Conservation (phyloP, 2,888 invertebrate species). For the Eupsilia transversa region DNA sequence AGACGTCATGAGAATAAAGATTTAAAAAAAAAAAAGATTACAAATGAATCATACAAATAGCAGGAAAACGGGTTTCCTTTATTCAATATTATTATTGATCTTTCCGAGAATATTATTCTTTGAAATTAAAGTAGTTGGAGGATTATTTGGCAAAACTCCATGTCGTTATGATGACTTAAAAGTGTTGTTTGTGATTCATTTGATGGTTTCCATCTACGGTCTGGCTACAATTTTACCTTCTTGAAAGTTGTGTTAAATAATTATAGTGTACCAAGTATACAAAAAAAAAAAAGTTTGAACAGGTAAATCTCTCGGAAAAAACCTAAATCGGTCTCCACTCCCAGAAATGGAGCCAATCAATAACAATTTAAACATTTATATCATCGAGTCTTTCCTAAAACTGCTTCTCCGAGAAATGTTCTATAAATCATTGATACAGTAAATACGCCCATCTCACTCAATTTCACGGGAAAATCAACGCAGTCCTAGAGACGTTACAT, state of each 20-base stretch:
- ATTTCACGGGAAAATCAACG: constrained; percentile 41
- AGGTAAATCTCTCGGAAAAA: constrained; percentile 19
- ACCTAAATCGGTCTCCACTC: constrained; percentile 6
- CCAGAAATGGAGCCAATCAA: constrained; percentile 27
- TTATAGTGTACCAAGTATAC: no score
- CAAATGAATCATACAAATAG: constrained; percentile 23
- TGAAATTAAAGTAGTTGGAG: constrained; percentile 28
- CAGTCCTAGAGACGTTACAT: constrained; percentile 6
- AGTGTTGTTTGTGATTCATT: constrained; percentile 1
- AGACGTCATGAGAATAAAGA: background rate
- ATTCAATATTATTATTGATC: constrained; percentile 37
- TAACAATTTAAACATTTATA: constrained; percentile 37
- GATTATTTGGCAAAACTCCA: constrained; percentile 35
- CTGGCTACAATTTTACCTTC: no score
- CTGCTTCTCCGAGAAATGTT: constrained; percentile 26
- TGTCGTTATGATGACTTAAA: background rate
- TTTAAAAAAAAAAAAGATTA: no score
- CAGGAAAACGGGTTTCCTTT: constrained; percentile 35
- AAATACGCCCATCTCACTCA: constrained; percentile 43
- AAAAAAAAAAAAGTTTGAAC: background rate
- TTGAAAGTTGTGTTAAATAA: background rate
- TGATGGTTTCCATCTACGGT: constrained; percentile 5
- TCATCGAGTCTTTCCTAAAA: constrained; percentile 31
- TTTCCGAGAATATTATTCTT: constrained; percentile 40
- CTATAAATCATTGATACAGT: constrained; percentile 45